Evolutionary conservation across 2,797 vertebrate species (phyloP), one percentile per base, ranked within the genome.

Genomic region (Mus caroli): DNA sequence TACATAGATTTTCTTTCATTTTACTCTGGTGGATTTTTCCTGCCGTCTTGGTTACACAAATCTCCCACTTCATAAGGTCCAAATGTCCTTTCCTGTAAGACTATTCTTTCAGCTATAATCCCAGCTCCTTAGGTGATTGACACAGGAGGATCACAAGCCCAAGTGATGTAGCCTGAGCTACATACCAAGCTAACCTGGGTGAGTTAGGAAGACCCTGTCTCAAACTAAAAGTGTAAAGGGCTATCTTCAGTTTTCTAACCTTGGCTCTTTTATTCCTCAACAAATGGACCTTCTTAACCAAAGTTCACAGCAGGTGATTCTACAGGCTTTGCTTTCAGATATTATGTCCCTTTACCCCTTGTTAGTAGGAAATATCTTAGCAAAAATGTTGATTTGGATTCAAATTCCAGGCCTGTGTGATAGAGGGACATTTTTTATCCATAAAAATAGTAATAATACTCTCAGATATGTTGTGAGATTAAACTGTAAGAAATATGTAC

Each of bases 401-500:
- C 84, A 80, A 91, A 92, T 82, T 91, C 31, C 60, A 95, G 20
- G 3, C 28, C 28, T 54, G 40, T 20, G 0, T 78, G 46, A 78
- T 46, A 22, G 24, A 19, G 78, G 13, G 62, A 76, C 1, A 22
- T 91, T 90, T 94, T 93, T 82, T 10, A 69, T 84, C 40, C 88
- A 4, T 78, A 79, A 94, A 87, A 90, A 83, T 60, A 50, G n/a
- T 58, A n/a, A 62, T 60, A 88, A 95, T 37, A 75, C 6, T 86
- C 80, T 15, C 12, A 92, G 11, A 58, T 86, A 11, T 77, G 24
- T 84, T 85, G 50, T 58, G 28, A 71, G 28, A n/a, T 82, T 94
- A 85, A 91, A 94, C 88, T 90, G 71, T 6, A 34, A 89, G 78
- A 88, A 64, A 17, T 28, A 79, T 28, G 19, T 6, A 1, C 11